phyloP scores from a whole-genome alignment of 2,113 vertebrate species.

The Pagrus major region DNA sequence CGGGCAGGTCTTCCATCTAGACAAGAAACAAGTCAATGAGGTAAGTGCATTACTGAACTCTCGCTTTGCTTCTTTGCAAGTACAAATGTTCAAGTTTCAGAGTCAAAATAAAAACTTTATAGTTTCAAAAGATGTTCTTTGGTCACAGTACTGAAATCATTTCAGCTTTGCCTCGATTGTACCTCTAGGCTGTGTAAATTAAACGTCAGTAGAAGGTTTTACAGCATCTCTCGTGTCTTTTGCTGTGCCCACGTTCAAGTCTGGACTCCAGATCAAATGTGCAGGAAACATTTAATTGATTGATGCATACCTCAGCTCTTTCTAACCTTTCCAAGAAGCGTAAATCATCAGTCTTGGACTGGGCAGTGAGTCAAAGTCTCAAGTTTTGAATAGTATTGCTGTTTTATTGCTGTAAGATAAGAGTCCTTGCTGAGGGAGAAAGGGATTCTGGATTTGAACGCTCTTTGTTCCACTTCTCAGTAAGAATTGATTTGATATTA shows the following conservation, averaged over 20 bases:
- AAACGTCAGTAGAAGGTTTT: slow-evolving; percentile 38
- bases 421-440: background rate
- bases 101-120: background rate
- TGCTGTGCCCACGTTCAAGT: slow-evolving; percentile 16
- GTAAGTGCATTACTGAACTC: slow-evolving; percentile 78
- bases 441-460: background rate
- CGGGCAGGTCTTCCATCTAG: slow-evolving; percentile 97
- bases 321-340: slow-evolving; percentile 56
- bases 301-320: slow-evolving; percentile 39
- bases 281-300: slow-evolving; percentile 57
- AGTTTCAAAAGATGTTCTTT: background rate
- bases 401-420: slow-evolving; percentile 35
- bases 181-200: slow-evolving; percentile 28
- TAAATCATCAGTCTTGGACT: slow-evolving; percentile 51
- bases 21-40: slow-evolving; percentile 99
- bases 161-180: slow-evolving; percentile 6
- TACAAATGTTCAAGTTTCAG: background rate
- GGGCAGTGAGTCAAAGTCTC: slow-evolving; percentile 8
- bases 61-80: background rate
- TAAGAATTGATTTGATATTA: no score
- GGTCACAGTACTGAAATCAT: slow-evolving; percentile 12
- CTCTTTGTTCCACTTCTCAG: background rate
- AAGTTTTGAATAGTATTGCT: slow-evolving; percentile 26
- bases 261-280: slow-evolving; percentile 50
- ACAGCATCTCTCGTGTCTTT: slow-evolving; percentile 31